phyloP scores from a whole-genome alignment of 2,113 vertebrate species.

The Talpa occidentalis region DNA sequence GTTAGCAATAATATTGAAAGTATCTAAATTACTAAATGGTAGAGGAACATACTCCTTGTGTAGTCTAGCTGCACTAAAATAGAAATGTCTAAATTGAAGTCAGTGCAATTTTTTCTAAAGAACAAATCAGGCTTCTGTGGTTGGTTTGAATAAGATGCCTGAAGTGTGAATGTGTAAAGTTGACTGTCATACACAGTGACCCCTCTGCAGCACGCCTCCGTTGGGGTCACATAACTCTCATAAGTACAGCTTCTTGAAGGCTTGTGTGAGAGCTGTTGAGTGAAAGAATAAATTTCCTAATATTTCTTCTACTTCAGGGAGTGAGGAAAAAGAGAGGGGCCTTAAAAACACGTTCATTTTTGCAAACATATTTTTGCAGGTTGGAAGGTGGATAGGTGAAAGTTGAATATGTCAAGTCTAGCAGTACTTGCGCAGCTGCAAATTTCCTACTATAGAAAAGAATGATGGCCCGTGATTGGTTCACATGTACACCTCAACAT shows the following conservation, averaged over 20 bases:
- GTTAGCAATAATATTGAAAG: constrained; percentile 78
- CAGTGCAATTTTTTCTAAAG: constrained; percentile 60
- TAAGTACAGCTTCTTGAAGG: constrained; percentile 45
- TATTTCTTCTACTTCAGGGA: constrained; percentile 58
- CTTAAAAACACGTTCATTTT: constrained; percentile 15
- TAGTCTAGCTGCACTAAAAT: constrained; percentile 65
- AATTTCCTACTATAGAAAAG: constrained; percentile 55
- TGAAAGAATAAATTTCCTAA: constrained; percentile 67
- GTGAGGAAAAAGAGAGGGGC: neutral
- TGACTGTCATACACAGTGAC: constrained; percentile 47
- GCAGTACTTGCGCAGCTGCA: constrained; percentile 35
- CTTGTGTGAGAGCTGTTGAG: constrained; percentile 58
- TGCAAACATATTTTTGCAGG: constrained; percentile 29
- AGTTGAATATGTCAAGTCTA: constrained; percentile 68
- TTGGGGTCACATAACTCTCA: constrained; percentile 16
- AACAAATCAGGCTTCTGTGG: constrained; percentile 57
- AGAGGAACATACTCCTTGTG: constrained; percentile 65
- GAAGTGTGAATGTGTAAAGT: constrained; percentile 58
- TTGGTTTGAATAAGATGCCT: constrained; percentile 63
- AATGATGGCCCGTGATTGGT: constrained; percentile 64
- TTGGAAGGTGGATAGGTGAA: constrained; percentile 36
- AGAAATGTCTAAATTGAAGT: constrained; percentile 71
- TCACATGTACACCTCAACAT: constrained; percentile 78
- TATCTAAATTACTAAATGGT: constrained; percentile 79
- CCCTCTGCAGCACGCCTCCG: constrained; percentile 27